Evolutionary conservation across 2,888 invertebrate species (phyloP), one percentile per base, ranked within the genome.

Genomic region (Pheosia gnoma): DNA sequence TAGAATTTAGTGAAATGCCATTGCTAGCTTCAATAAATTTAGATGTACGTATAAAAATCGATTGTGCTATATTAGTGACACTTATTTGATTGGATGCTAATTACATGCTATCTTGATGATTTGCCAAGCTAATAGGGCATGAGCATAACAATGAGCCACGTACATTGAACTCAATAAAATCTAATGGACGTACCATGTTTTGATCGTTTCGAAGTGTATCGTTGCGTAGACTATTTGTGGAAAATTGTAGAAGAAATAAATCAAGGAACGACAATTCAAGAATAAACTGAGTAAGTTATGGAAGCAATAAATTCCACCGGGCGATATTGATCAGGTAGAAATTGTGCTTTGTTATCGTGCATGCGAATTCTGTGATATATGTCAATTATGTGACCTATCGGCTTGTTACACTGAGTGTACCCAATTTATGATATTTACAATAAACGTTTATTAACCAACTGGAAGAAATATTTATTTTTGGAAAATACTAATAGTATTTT

Each of bases 81-180:
- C 65, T 74, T 68, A 74, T 77, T 79, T 71, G 72, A 79, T 77
- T 71, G 58, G 60, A 68, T 67, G 72, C 72, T 75, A 82, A 77
- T 79, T 78, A 74, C 59, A 72, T 68, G 69, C 63, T 67, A 75
- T 77, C 74, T 86, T 84, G 82, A 86, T 73, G 69, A 77, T 76
- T 79, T 81, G 82, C 84, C 84, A 86, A 85, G 76, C 74, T 68
- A 78, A 79, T 74, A 72, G 62, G 11, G 73, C 66, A 70, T 65
- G 77, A 71, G 59, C 65, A 77, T 79, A 73, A 81, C 74, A 76
- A 78, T 77, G 79, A 77, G 59, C 71, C 68, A 72, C 75, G 85
- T 82, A 78, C 82, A 78, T 78, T 78, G 84, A 83, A 83, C 84
- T 70, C 71, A 52, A 75, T 75, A 70, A 67, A 67, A 65, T 67